Conservation (phyloP, 2,888 invertebrate genomes). For the Cristatella mucedo region DNA sequence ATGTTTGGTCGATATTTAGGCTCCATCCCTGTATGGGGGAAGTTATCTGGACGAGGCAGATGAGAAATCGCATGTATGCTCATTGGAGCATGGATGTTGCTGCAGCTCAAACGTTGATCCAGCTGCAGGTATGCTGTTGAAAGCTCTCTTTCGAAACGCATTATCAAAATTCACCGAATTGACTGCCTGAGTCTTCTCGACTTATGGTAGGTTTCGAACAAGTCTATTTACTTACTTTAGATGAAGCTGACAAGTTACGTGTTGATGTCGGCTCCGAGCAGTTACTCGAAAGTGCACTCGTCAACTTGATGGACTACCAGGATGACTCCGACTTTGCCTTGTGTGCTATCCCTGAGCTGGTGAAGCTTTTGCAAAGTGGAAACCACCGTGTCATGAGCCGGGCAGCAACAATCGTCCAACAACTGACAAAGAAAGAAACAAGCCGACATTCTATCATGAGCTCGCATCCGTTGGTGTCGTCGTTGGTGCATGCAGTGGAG, state of each 20-base stretch:
- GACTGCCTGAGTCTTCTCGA: too few relatives aligned
- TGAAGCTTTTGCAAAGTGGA: slow-evolving; percentile 48
- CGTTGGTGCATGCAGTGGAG: slow-evolving; percentile 80
- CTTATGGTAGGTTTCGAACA: too few relatives aligned
- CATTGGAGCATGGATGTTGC: slow-evolving; percentile 37
- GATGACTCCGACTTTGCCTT: slow-evolving; percentile 93
- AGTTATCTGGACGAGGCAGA: slow-evolving; percentile 48
- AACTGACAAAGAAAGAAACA: slow-evolving; percentile 95
- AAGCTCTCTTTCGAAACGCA: too few relatives aligned
- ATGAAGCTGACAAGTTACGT: too few relatives aligned
- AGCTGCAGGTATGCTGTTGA: too few relatives aligned
- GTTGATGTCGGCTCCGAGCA: too few relatives aligned
- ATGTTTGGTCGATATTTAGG: too few relatives aligned
- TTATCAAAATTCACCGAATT: too few relatives aligned
- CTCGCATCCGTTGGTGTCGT: slow-evolving; percentile 56
- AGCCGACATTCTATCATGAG: slow-evolving; percentile 55
- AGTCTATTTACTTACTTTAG: too few relatives aligned
- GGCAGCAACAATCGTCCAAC: slow-evolving; percentile 98
- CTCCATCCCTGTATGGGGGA: slow-evolving; percentile 78
- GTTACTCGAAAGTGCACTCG: slow-evolving; percentile 87
- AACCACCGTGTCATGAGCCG: slow-evolving; percentile 57
- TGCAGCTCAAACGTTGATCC: too few relatives aligned
- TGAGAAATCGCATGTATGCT: slow-evolving; percentile 79
- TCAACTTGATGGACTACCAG: slow-evolving; percentile 93
- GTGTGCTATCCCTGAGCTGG: slow-evolving; percentile 87